Evolutionary conservation across 2,113 vertebrate species (phyloP).

Genomic region (Mesocricetus auratus): DNA sequence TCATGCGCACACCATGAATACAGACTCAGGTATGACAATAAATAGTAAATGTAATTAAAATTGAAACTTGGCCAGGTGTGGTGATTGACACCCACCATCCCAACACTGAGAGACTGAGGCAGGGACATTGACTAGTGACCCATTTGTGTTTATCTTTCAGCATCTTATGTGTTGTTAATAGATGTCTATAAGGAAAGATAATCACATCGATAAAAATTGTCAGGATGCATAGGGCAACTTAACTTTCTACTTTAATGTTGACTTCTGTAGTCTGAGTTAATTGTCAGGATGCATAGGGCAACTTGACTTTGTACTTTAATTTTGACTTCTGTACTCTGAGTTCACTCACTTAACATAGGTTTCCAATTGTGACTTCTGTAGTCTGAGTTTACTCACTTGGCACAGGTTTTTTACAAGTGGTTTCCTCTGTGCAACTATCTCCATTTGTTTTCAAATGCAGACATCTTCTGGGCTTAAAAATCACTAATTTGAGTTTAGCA

Average conservation of each 20-base stretch:
- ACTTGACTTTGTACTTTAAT: no score
- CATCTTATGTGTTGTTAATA: no score
- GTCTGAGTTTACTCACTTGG: neutral
- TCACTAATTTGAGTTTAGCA: neutral
- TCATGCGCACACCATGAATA: neutral
- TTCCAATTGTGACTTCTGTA: no score
- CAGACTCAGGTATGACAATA: neutral
- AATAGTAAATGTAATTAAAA: neutral
- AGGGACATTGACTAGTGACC: neutral
- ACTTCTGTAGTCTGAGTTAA: neutral
- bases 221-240: no score
- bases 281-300: no score
- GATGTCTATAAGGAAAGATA: neutral
- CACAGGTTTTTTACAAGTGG: no score
- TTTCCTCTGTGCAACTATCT: neutral
- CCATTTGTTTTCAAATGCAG: neutral
- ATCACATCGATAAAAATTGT: neutral
- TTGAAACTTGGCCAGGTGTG: neutral
- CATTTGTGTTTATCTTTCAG: neutral
- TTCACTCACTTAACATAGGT: neutral
- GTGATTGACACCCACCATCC: neutral
- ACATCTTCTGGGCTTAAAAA: neutral
- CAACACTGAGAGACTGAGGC: neutral
- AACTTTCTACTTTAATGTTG: neutral
- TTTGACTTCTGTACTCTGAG: neutral